phyloP scores from a whole-genome alignment of 1,140 invertebrate species.

The Amphibalanus amphitrite region DNA sequence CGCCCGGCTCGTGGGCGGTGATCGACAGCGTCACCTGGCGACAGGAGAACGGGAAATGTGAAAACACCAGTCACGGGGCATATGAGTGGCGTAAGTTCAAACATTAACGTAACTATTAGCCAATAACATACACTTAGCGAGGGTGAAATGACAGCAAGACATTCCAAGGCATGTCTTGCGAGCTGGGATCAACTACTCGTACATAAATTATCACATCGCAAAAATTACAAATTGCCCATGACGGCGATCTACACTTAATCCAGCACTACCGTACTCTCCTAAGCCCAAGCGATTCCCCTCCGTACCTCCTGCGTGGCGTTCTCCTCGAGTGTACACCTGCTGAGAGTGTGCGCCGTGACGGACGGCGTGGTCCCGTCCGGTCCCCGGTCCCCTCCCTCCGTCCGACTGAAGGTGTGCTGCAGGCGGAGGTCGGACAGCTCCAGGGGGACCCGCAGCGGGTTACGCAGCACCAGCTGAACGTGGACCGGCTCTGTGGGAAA shows the following conservation, averaged over 20 bases:
- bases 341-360: constrained; percentile 6
- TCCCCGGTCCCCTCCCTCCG: constrained; percentile 26
- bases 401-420: constrained; percentile 52
- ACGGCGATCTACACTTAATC: no score
- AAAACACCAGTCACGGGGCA: no score
- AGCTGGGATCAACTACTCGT: no score
- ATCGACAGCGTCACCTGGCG: constrained; percentile 16
- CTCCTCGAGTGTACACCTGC: not conserved
- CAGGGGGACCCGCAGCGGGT: constrained; percentile 59
- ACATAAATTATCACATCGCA: no score
- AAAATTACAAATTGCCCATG: no score
- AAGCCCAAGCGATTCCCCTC: no score
- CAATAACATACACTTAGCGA: no score
- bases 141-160: no score
- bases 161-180: no score
- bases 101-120: no score
- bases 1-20: constrained; percentile 18
- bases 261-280: no score
- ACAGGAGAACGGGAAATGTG: constrained; percentile 12
- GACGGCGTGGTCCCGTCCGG: constrained; percentile 2
- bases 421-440: constrained; percentile 51
- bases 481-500: constrained; percentile 53
- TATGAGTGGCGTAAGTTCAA: no score
- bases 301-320: constrained; percentile 9
- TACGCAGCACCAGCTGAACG: constrained; percentile 52